phyloP scores from a whole-genome alignment of 2,888 invertebrate species.

The Cheilosia vernalis region DNA sequence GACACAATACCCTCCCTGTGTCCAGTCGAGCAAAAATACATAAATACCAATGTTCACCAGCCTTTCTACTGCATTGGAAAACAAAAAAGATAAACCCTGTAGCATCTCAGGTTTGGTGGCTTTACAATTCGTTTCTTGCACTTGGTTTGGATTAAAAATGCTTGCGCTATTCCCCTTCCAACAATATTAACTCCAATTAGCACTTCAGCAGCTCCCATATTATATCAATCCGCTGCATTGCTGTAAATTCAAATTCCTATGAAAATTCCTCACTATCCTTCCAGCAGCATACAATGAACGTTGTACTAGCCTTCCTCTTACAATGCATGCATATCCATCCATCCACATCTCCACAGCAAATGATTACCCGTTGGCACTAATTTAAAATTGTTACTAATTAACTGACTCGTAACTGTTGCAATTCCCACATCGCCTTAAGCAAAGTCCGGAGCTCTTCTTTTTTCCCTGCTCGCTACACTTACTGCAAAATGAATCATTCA shows the following conservation, averaged over 20 bases:
- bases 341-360: neutral
- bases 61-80: too few species aligned
- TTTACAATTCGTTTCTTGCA: too few species aligned
- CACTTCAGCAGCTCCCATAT: neutral
- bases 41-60: too few species aligned
- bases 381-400: constrained; percentile 52
- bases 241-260: neutral
- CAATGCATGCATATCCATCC: neutral
- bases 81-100: too few species aligned
- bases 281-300: neutral
- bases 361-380: constrained; percentile 42
- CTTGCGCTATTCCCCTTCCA: neutral
- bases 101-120: too few species aligned
- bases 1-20: too few species aligned
- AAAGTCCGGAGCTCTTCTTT: constrained; percentile 1
- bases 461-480: neutral
- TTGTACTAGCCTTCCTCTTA: constrained; percentile 7
- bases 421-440: constrained; percentile 40
- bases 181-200: constrained; percentile 16
- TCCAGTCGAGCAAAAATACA: too few species aligned
- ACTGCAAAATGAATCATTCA: constrained; percentile 41
- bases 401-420: constrained; percentile 28
- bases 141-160: neutral
- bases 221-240: constrained; percentile 3
- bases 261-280: neutral